Evolutionary conservation across 2,113 vertebrate species (phyloP).

Genomic region (Piaya cayana): DNA sequence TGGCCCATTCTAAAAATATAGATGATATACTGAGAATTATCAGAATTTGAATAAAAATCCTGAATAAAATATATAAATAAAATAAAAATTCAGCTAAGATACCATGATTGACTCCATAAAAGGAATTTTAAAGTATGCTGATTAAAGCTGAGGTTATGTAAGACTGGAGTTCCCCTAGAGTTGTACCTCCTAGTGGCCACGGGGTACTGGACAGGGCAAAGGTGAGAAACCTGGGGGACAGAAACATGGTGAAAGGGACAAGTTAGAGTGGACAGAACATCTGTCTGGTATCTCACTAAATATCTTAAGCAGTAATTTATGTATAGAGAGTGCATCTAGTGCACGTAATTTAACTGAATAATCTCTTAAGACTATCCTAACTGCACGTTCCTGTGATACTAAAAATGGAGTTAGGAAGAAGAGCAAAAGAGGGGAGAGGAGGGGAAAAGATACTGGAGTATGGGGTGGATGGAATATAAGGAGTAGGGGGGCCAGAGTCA

Average conservation of each 20-base stretch:
- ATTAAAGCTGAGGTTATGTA: not conserved
- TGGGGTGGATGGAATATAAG: not conserved
- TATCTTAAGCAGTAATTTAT: not conserved
- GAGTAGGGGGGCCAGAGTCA: not conserved
- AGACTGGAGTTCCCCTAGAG: not conserved
- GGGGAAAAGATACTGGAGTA: not conserved
- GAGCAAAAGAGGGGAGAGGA: not conserved
- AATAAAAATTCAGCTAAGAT: not conserved
- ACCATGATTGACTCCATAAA: rapidly evolving
- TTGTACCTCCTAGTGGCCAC: not conserved
- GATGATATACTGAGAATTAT: not conserved
- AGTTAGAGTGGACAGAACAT: not conserved
- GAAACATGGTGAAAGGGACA: not conserved
- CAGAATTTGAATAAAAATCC: not conserved
- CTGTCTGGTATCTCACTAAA: not conserved
- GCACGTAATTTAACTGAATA: not conserved
- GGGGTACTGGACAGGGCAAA: not conserved
- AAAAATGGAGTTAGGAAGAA: not conserved
- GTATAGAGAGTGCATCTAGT: not conserved
- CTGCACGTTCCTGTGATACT: not conserved
- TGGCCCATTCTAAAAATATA: not conserved
- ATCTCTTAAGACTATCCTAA: not conserved
- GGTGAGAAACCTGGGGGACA: not conserved
- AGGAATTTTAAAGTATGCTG: not conserved
- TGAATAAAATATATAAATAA: not conserved